phyloP scores from a whole-genome alignment of 2,888 invertebrate species.

The Drosophila mettleri region DNA sequence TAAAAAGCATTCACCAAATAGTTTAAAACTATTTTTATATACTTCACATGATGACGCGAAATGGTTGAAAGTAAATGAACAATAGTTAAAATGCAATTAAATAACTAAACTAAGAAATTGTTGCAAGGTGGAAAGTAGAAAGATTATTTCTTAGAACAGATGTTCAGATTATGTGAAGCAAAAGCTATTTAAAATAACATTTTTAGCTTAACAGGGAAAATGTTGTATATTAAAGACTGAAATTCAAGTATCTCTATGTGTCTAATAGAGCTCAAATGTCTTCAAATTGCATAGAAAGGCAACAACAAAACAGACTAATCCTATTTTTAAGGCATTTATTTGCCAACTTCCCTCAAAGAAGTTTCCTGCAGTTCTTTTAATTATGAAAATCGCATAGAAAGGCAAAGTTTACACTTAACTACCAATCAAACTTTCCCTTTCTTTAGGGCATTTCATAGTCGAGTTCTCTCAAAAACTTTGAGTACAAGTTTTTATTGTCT shows the following conservation, averaged over 20 bases:
- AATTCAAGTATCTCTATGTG: background rate
- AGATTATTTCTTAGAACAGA: slow-evolving; percentile 24
- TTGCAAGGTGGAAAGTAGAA: background rate
- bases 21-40: slow-evolving; percentile 14
- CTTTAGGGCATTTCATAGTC: slow-evolving; percentile 1
- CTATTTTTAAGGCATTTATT: background rate
- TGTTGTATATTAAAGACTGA: background rate
- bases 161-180: slow-evolving; percentile 23
- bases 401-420: background rate
- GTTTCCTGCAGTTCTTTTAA: background rate
- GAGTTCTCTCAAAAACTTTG: slow-evolving; percentile 1
- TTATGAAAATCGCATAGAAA: slow-evolving; percentile 8
- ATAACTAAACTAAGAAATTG: background rate
- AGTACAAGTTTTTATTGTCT: slow-evolving; percentile 9
- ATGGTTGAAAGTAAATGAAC: slow-evolving; percentile 9
- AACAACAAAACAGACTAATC: background rate
- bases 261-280: background rate
- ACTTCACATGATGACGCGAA: background rate
- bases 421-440: background rate
- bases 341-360: background rate
- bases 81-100: slow-evolving; percentile 5
- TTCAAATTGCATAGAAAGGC: background rate
- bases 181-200: background rate
- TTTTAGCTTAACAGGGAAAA: background rate
- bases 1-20: slow-evolving; percentile 2